Conservation (phyloP, 92 coral and sea anemone genomes). For the Hydrozoanthus gracilis region DNA sequence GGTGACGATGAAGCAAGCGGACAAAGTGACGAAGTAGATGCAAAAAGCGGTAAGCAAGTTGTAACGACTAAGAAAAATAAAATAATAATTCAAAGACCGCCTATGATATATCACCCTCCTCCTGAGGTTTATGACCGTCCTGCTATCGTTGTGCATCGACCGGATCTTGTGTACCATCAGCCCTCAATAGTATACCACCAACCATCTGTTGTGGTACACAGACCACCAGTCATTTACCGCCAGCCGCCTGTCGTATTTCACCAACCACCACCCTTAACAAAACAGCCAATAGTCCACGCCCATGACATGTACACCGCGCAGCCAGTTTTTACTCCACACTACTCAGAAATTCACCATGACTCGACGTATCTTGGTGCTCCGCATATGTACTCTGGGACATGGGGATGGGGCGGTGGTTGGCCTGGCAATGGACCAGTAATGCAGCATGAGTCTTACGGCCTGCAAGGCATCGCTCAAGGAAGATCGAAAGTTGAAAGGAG, state of each 20-base stretch:
- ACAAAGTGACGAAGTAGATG: not conserved
- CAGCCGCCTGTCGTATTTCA: conserved; percentile 97
- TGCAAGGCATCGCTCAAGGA: conserved; percentile 56
- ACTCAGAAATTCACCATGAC: conserved; percentile 72
- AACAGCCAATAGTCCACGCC: conserved; percentile 81
- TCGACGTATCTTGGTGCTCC: conserved; percentile 89
- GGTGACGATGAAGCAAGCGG: conserved; percentile 34
- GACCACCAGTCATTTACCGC: conserved; percentile 91
- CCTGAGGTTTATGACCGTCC: conserved; percentile 98
- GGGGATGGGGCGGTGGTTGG: conserved; percentile 75
- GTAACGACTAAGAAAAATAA: conserved; percentile 86
- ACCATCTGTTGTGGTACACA: conserved; percentile 93
- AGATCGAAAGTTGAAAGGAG: conserved; percentile 77
- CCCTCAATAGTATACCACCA: conserved; percentile 97
- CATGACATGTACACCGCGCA: conserved; percentile 86
- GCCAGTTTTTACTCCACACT: conserved; percentile 76
- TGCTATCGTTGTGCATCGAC: conserved; percentile 87
- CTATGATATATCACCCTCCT: conserved; percentile 96
- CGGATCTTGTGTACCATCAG: conserved; percentile 90
- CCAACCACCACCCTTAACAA: conserved; percentile 95
- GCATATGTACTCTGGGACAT: conserved; percentile 82
- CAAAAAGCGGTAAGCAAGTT: conserved; percentile 53
- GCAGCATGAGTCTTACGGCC: conserved; percentile 27
- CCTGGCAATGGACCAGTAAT: conserved; percentile 47
- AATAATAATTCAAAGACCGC: conserved; percentile 89